Evolutionary conservation across 2,113 vertebrate species (phyloP), one percentile per base, ranked within the genome.

Genomic region (Hemichromis elongatus): DNA sequence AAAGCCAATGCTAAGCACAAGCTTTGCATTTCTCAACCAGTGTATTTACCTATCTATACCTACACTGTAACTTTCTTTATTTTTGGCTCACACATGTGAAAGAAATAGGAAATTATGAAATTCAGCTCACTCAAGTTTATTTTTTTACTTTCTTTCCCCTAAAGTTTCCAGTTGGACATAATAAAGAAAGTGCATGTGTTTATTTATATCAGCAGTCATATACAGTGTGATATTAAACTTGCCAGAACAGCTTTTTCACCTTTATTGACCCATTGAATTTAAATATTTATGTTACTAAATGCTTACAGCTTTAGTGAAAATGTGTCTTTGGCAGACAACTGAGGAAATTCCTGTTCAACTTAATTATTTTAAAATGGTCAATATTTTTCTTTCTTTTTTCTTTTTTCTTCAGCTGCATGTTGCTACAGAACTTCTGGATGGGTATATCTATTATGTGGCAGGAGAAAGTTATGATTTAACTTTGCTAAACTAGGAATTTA

Each of bases 201-300:
- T 89, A 88, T 93, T 91, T 86, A 84, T 70, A 70, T 1, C 82
- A 77, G 42, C 4, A 4, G n/a, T 84, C 26, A 55, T 87, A 12
- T 81, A 52, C 54, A 81, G 79, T 68, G 18, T 55, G 18, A 86
- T 35, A 37, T 80, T 70, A 85, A 80, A 24, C 42, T 50, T 88
- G 82, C 80, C 88, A 81, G 78, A 89, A 79, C 26, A 75, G 3
- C 28, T 83, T 86, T 81, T 86, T 73, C 82, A 66, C 78, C 68
- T 81, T 81, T 12, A 56, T 3, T 37, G 63, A 80, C 37, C 14
- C 30, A 2, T 30, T 80, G 8, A 84, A 56, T 24, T 52, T 42
- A 89, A 90, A 88, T 82, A 80, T 87, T 82, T 89, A 86, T 52
- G 40, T 53, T 37, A 55, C 70, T 37, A 59, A 89, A 85, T 30